These are phyloP conservation scores for Nephila pilipes DNA, from an alignment of 1,140 invertebrate species.

Conservation along the genomic window DNA sequence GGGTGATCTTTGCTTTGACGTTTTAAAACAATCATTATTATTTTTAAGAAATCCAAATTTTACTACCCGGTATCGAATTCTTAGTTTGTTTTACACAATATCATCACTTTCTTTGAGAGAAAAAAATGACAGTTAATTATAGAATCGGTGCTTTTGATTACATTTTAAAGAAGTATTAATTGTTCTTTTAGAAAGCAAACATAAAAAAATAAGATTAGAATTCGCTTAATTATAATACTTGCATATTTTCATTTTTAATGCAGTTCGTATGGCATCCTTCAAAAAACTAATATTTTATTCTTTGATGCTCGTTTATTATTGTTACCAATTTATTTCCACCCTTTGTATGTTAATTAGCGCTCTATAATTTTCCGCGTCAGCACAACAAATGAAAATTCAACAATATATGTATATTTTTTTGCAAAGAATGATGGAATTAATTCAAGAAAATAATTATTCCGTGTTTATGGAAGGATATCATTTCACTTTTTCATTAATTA, in stretches of 20 bases:
- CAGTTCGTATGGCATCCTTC: neutral
- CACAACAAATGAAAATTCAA: neutral
- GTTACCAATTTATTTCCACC: neutral
- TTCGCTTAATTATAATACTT: neutral
- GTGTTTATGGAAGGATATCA: neutral
- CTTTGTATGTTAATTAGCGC: neutral
- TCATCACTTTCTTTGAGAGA: too few relatives aligned
- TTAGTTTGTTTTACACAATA: too few relatives aligned
- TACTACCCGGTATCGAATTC: too few relatives aligned
- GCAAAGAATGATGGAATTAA: neutral
- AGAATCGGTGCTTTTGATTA: too few relatives aligned
- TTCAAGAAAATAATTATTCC: neutral
- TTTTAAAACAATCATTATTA: too few relatives aligned
- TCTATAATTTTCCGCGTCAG: neutral
- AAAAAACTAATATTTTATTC: neutral
- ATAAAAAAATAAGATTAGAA: too few relatives aligned
- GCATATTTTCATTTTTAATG: neutral
- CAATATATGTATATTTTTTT: neutral
- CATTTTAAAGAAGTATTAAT: too few relatives aligned
- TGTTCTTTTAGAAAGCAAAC: too few relatives aligned
- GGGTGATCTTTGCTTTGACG: too few relatives aligned
- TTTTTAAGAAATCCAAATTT: too few relatives aligned
- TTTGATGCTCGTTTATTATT: neutral
- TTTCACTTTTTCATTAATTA: neutral
- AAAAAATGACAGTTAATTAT: too few relatives aligned